A percentile compares a stretch with the other conserved stretches of the same genome.
These are phyloP conservation scores for Plagiodera versicolora DNA, from an alignment of 2,888 invertebrate genomes.

Conservation along the genomic window DNA sequence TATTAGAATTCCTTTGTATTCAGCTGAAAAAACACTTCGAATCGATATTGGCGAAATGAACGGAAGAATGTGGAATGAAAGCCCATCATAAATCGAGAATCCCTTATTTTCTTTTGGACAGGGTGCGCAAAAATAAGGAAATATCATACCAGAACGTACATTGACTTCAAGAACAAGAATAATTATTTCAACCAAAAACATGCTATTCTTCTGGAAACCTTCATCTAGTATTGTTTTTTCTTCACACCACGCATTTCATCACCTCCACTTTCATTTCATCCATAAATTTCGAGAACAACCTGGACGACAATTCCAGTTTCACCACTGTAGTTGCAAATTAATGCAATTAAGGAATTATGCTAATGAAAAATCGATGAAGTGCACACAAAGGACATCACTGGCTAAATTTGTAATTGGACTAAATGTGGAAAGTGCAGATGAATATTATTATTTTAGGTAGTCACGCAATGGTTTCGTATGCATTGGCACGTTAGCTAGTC, in stretches of 20 bases:
- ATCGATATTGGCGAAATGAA: conserved; percentile 10
- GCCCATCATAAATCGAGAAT: neutral
- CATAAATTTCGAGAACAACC: neutral
- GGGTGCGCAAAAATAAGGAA: neutral
- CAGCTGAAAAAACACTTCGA: conserved; percentile 12
- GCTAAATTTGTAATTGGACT: neutral
- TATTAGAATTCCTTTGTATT: conserved; percentile 24
- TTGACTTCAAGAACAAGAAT: too few species aligned
- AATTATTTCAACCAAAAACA: too few species aligned
- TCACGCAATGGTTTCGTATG: neutral
- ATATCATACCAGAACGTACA: too few species aligned
- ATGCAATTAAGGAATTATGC: neutral
- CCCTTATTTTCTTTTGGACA: neutral
- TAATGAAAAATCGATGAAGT: neutral
- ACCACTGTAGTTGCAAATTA: neutral
- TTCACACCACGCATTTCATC: too few species aligned
- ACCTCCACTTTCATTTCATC: neutral
- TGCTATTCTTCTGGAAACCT: too few species aligned
- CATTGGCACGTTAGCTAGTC: neutral
- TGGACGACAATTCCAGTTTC: neutral
- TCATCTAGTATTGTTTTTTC: too few species aligned
- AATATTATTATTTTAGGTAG: neutral
- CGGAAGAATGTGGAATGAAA: neutral
- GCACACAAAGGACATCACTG: conserved; percentile 1
- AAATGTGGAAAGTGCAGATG: neutral